These are phyloP conservation scores for Drosophila nr. perissopoda DNA, from an alignment of 2,888 invertebrate genomes.

Conservation along the genomic window DNA sequence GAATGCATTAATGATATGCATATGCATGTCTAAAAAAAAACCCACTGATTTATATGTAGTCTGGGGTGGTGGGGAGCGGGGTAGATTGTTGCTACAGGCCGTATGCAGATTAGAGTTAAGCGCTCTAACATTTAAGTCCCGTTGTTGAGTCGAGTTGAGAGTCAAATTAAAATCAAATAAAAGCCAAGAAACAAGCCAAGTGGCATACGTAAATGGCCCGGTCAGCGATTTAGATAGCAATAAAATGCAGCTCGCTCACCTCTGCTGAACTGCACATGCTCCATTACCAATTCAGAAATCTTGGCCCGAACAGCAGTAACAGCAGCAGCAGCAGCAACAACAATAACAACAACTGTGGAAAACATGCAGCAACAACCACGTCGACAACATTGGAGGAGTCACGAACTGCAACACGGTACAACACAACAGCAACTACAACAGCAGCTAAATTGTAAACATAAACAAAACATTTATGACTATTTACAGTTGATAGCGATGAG, in stretches of 20 bases:
- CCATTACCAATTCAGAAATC: conserved; percentile 77
- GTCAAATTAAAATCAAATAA: conserved; percentile 78
- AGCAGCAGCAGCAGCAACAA: conserved; percentile 40
- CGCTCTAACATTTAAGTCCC: conserved; percentile 65
- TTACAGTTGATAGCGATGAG: conserved; percentile 68
- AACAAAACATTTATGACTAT: conserved; percentile 80
- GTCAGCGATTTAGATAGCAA: conserved; percentile 76
- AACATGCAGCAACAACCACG: conserved; percentile 69
- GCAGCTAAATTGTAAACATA: conserved; percentile 77
- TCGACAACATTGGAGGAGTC: conserved; percentile 76
- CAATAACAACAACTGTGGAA: conserved; percentile 49
- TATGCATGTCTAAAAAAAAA: neutral
- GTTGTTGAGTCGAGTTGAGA: conserved; percentile 33
- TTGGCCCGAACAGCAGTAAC: conserved; percentile 55
- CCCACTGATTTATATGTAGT: conserved; percentile 31
- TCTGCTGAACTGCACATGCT: conserved; percentile 74
- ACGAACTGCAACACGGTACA: conserved; percentile 65
- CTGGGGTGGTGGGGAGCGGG: no score
- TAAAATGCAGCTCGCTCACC: conserved; percentile 73
- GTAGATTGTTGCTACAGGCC: conserved; percentile 17
- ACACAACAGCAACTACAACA: conserved; percentile 56
- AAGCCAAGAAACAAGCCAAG: conserved; percentile 52
- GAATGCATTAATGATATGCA: conserved; percentile 66
- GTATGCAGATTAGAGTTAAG: conserved; percentile 64
- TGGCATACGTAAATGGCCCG: conserved; percentile 60